Base-by-base conservation (phyloP, 2,888 invertebrate species). In the Rotaria socialis region DNA sequence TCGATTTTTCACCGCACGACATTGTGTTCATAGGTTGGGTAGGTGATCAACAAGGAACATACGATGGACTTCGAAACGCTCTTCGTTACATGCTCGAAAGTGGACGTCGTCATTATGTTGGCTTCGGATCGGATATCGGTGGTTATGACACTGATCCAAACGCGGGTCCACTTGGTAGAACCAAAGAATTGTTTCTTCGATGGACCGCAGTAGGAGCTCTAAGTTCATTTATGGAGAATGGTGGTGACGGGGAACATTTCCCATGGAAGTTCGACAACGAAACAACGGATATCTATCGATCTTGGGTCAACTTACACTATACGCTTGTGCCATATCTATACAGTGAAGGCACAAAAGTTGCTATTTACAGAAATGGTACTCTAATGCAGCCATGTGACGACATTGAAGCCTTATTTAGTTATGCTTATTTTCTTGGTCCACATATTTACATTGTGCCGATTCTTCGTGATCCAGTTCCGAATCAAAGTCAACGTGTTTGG, bases 201-300 rank as follows among this genome's bases (percentile, higher is more conserved):
- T 86, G 86, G 86, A 84, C 60, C 56, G 84, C 84, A 11, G 19
- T 86, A n/a, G 86, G 86, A 35, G 84, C 86, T 24, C 85, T 86
- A 84, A 67, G 60, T 52, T 84, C 86, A 67, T 67, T 86, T 50
- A 86, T 86, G 86, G 86, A 86, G 56, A 86, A 86, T 86, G 86
- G 86, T 58, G 86, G 86, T 11, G 56, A 67, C 52, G 86, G 86
- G 7, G 86, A 86, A 35, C 86, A 86, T 60, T 60, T 84, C n/a
- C 86, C 86, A 8, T 86, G 86, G 86, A 86, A 56, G 35, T 86
- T 86, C 74, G 86, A 84, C 41, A 41, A 85, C 43, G 86, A 86
- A 41, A 60, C 60, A 22, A 24, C 84, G 24, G 74, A 86, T 16
- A 85, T 67, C 0, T 86, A 86, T 56, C 35, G 86, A 55, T 84